A percentile compares a stretch with the other conserved stretches of the same genome.
Conservation (phyloP, 2,113 vertebrate species). For the Cacatua alba region DNA sequence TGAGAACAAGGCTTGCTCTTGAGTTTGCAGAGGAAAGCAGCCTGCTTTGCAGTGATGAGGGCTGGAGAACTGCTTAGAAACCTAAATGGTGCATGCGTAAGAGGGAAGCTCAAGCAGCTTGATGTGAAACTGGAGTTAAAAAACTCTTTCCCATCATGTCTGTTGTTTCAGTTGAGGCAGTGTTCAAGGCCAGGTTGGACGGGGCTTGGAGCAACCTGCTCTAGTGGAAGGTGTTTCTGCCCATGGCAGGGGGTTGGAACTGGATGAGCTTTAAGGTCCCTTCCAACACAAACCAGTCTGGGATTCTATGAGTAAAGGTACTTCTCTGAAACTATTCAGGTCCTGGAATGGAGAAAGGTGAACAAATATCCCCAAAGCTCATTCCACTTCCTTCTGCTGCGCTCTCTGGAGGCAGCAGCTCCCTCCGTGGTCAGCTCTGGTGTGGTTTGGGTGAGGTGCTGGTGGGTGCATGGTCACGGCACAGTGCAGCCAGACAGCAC, state of each 20-base stretch:
- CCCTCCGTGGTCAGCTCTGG: accelerated
- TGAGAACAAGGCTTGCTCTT: background rate
- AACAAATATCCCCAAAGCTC: background rate
- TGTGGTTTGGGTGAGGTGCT: accelerated
- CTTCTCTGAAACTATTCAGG: background rate
- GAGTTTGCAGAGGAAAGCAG: background rate
- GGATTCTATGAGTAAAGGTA: background rate
- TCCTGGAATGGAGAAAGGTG: background rate
- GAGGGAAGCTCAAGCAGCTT: background rate
- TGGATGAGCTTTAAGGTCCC: background rate
- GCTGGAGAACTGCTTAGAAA: background rate
- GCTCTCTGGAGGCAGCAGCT: background rate
- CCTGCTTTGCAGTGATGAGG: background rate
- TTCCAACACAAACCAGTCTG: background rate
- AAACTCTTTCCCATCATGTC: background rate
- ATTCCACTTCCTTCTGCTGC: background rate
- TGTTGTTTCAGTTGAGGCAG: background rate
- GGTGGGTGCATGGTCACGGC: background rate
- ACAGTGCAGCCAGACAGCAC: accelerated
- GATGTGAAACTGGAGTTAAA: background rate
- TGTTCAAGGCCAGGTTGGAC: background rate
- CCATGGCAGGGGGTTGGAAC: background rate
- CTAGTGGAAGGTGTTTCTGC: background rate
- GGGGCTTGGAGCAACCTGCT: background rate
- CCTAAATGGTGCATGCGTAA: background rate